Percentiles rank a stretch among this genome's conserved stretches.
Conservation (phyloP, 2,888 invertebrate species). For the Philopedon plagiatum region DNA sequence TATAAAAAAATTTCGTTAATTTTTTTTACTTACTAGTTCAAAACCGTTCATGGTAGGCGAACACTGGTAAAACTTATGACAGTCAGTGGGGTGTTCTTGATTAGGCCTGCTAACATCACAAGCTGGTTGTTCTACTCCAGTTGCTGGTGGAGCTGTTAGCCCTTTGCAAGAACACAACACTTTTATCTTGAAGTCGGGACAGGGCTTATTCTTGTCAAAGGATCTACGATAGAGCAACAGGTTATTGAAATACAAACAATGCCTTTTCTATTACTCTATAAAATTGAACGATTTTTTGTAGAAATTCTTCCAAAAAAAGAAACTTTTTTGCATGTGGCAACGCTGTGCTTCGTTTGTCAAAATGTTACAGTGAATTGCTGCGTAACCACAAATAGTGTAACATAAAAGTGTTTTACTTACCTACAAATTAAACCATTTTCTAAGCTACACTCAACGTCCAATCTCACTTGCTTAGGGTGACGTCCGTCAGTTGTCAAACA, state of each 20-base stretch:
- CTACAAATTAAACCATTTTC: constrained; percentile 80
- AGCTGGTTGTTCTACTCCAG: neutral
- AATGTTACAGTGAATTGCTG: too few species aligned
- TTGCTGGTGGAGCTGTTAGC: constrained; percentile 11
- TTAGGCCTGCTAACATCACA: constrained; percentile 71
- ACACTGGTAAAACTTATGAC: constrained; percentile 81
- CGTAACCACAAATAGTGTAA: too few species aligned
- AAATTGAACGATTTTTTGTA: too few species aligned
- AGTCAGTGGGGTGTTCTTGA: constrained; percentile 76
- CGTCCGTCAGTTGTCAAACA: constrained; percentile 81
- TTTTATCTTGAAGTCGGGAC: constrained; percentile 88
- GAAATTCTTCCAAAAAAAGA: too few species aligned
- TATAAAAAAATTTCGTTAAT: too few species aligned
- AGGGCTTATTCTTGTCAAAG: constrained; percentile 65
- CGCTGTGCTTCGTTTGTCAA: too few species aligned
- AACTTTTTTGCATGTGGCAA: too few species aligned
- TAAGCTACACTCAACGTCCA: constrained; percentile 83
- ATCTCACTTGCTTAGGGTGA: constrained; percentile 76
- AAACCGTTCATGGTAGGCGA: constrained; percentile 66
- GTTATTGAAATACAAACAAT: too few species aligned
- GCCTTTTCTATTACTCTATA: too few species aligned
- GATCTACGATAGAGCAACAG: constrained; percentile 57
- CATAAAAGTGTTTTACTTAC: neutral
- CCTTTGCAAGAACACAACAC: constrained; percentile 59
- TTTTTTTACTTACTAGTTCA: constrained; percentile 52